Base-by-base conservation (phyloP, 2,113 vertebrate genomes). In the Carlito syrichta region DNA sequence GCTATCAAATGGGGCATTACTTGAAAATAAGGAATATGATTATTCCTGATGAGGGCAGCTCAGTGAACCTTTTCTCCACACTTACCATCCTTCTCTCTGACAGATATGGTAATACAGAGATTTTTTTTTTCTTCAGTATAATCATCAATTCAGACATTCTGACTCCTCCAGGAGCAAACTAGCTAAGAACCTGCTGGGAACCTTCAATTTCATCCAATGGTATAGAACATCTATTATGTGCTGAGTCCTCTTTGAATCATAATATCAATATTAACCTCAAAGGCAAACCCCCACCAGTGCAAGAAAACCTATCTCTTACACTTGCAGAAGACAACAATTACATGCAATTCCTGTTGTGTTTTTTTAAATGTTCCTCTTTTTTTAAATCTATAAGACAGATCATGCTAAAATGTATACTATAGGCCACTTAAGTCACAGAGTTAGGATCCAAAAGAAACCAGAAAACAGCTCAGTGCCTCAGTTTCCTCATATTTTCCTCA, bases 11-110 rank as follows among this genome's bases (percentile, higher is more conserved):
- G 88, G 73, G 82, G 35, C 74, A 87, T 69, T 89, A 56, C 84
- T 77, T 96, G 93, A 89, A 96, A 97, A 97, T 91, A 95, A 85
- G 27, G 89, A 93, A 96, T 94, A 83, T 86, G 89, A 97, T 97
- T 97, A 93, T 84, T 30, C 14, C 77, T 62, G 86, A 96, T n/a
- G 43, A 96, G 78, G 82, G 82, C 86, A 93, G 43, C 74, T 73
- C 71, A 62, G 74, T 84, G 66, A 95, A 83, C 95, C 86, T 79
- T 85, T 85, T 77, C 68, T 76, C 83, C 22, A 22, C 8, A 45
- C 77, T 77, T 56, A 96, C 81, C 83, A 93, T 95, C 58, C 48
- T 94, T 94, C 78, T 95, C 32, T 52, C 27, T 96, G 97, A 94
- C 95, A 97, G 92, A 74, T 92, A 92, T 76, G 81, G 54, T 96